Evolutionary conservation across 2,113 vertebrate genomes (phyloP).

Genomic region (Oxygymnocypris stewartii): DNA sequence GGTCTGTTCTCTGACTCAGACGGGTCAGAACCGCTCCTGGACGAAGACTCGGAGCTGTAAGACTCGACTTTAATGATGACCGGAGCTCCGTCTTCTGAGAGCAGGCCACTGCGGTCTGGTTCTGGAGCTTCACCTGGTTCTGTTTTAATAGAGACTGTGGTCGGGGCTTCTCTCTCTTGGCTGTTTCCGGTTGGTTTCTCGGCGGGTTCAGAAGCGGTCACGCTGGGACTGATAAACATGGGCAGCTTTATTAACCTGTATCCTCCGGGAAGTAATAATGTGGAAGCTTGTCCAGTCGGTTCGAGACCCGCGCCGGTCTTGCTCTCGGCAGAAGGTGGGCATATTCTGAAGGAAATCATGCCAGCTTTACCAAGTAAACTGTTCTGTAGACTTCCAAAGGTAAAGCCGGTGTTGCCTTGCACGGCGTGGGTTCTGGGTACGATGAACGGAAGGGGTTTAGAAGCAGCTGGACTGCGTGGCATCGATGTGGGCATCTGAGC

Average conservation of each 20-base stretch:
- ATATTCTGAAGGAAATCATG: constrained; percentile 84
- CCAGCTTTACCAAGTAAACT: constrained; percentile 72
- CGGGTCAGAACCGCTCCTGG: too few species aligned
- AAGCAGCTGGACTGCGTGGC: neutral
- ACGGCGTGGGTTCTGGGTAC: constrained; percentile 57
- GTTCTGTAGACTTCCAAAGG: constrained; percentile 67
- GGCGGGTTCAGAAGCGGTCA: neutral
- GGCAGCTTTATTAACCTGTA: constrained; percentile 80
- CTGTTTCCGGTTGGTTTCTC: neutral
- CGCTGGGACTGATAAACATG: neutral
- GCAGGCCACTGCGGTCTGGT: too few species aligned
- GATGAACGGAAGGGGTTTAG: constrained; percentile 22
- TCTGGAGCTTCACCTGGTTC: neutral
- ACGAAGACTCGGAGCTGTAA: neutral
- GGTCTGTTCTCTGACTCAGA: neutral
- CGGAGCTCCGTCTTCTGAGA: neutral
- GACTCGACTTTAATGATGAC: neutral
- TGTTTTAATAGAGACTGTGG: neutral
- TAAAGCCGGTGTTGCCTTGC: constrained; percentile 58
- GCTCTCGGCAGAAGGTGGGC: constrained; percentile 70
- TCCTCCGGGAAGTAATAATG: constrained; percentile 81
- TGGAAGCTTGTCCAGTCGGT: constrained; percentile 56
- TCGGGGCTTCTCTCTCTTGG: neutral
- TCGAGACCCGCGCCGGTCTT: neutral
- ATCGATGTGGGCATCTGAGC: neutral